phyloP scores from a whole-genome alignment of 2,113 vertebrate genomes.

The Pterocles orientalis region DNA sequence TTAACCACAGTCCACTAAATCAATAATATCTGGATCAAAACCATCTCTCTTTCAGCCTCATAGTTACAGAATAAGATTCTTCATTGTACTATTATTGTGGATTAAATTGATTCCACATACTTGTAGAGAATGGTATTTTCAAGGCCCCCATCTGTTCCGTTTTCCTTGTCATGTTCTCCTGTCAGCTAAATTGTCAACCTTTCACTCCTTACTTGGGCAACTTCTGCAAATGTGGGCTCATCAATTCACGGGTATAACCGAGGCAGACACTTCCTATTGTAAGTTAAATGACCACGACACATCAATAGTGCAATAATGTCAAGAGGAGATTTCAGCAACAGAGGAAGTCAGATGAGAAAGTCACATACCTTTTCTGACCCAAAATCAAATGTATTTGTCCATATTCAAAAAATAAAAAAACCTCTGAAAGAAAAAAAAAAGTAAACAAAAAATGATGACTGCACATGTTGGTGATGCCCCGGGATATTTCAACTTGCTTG shows the following conservation, averaged over 20 bases:
- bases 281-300: neutral
- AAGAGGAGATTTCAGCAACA: neutral
- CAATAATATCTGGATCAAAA: constrained; percentile 54
- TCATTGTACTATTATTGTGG: constrained; percentile 32
- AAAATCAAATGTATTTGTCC: neutral
- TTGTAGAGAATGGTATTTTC: constrained; percentile 34
- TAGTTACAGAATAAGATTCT: constrained; percentile 45
- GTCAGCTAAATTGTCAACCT: constrained; percentile 50
- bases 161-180: constrained; percentile 30
- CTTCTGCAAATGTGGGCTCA: constrained; percentile 14
- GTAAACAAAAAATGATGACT: neutral
- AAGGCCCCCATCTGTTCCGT: constrained; percentile 5
- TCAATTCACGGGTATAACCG: neutral
- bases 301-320: neutral
- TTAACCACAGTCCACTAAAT: constrained; percentile 32
- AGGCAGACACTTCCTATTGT: neutral
- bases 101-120: constrained; percentile 56
- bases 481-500: constrained; percentile 55
- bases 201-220: neutral
- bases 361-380: neutral
- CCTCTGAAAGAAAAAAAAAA: neutral
- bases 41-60: constrained; percentile 21
- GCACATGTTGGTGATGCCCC: constrained; percentile 41
- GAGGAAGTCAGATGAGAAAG: neutral
- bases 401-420: neutral